Base-by-base conservation (phyloP, 2,113 vertebrate genomes). In the Epinephelus moara region DNA sequence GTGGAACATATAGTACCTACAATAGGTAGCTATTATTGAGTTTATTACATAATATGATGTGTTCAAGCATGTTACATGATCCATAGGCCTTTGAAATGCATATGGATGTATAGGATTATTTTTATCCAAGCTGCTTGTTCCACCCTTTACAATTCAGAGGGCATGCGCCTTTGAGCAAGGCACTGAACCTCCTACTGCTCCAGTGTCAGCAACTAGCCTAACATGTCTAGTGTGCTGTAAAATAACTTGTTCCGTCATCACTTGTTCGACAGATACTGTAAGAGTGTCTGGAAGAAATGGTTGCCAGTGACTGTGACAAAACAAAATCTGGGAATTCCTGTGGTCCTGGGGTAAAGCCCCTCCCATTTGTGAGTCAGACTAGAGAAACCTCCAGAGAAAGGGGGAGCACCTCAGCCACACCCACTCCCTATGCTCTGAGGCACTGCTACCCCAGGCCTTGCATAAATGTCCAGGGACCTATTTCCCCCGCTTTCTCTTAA, bases 331-430 rank as follows among this genome's bases (percentile, higher is more conserved):
- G 83, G 78, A 73, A 84, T 81, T 85, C 88, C 81, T 61, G 52
- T 80, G 67, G 81, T 68, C 76, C 63, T 30, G 66, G 57, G 50
- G 55, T 61, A 77, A 23, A 64, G 74, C 52, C 61, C 74, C 85
- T 90, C 78, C 82, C 45, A 57, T 84, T 47, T 85, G 55, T 86
- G 88, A 90, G 74, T 90, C 80, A 90, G 72, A 83, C 84, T 25
- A 49, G 55, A 85, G 78, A 90, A 85, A 81, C 79, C 70, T 78
- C 85, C 80, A 86, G 73, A 82, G 81, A 75, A 88, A 79, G 15
- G 47, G 71, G 88, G 66, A 86, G 82, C 72, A 89, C 81, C 90
- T 85, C 88, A 85, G 80, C 92, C 91, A 89, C 93, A 93, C 90
- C 91, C 86, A 91, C 90, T 80, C 83, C 14, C 37, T 27, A 37